Evolutionary conservation across 92 coral and sea anemone species (phyloP).

Genomic region (Palythoa grandiflora): DNA sequence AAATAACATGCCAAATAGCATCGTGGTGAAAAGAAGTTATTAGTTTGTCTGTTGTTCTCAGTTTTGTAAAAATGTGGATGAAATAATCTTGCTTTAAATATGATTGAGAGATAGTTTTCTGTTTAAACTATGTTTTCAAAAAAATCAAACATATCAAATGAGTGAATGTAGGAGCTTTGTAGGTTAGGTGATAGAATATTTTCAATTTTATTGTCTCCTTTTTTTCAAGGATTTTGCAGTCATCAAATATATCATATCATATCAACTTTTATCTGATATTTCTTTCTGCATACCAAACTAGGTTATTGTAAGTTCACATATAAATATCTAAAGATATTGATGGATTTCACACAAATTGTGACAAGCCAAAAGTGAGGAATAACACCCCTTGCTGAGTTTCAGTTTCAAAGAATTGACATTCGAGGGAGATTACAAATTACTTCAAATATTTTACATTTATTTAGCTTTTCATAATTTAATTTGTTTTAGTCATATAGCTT

Average conservation of each 20-base stretch:
- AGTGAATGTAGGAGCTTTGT: neutral
- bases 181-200: neutral
- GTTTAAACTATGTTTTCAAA: neutral
- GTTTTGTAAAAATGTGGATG: neutral
- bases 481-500: too few species aligned
- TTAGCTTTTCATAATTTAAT: neutral
- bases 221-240: neutral
- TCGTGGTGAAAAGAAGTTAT: neutral
- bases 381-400: slow-evolving; percentile 13
- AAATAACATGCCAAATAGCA: neutral
- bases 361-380: neutral
- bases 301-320: neutral
- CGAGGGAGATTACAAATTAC: neutral
- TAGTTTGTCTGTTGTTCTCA: neutral
- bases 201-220: neutral
- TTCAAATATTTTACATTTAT: neutral
- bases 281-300: neutral
- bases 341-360: neutral
- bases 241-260: neutral
- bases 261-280: neutral
- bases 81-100: neutral
- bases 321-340: neutral
- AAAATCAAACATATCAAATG: neutral
- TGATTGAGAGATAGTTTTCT: neutral
- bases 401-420: neutral